Evolutionary conservation across 2,797 vertebrate species (phyloP).

Genomic region (Ctenopoma multispine): DNA sequence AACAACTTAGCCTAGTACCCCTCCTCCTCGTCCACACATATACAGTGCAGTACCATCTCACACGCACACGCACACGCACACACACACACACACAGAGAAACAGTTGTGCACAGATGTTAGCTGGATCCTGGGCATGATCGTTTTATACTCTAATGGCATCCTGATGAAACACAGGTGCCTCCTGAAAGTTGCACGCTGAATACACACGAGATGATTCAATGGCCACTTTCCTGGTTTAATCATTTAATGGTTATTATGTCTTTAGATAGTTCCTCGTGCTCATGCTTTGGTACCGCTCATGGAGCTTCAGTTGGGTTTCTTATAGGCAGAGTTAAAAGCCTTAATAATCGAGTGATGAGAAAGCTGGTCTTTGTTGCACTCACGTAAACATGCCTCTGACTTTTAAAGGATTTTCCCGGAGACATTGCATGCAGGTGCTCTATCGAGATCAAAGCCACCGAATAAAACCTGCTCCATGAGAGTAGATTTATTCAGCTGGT

Average conservation of each 20-base stretch:
- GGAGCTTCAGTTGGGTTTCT: conserved; percentile 56
- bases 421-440: conserved; percentile 84
- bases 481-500: conserved; percentile 72
- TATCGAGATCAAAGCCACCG: conserved; percentile 79
- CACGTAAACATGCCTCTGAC: conserved; percentile 76
- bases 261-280: conserved; percentile 76
- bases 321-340: conserved; percentile 63
- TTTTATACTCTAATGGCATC: conserved; percentile 77
- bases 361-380: conserved; percentile 69
- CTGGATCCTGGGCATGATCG: conserved; percentile 72
- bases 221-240: conserved; percentile 71
- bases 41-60: conserved; percentile 47
- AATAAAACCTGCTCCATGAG: conserved; percentile 70
- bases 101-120: conserved; percentile 57
- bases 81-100: conserved; percentile 19
- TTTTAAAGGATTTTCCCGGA: conserved; percentile 83
- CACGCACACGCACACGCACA: conserved; percentile 28
- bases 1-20: conserved; percentile 66
- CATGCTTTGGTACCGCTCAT: conserved; percentile 49
- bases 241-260: conserved; percentile 83
- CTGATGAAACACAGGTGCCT: conserved; percentile 83
- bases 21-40: conserved; percentile 43
- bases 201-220: conserved; percentile 76
- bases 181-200: conserved; percentile 66
- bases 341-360: conserved; percentile 79